Conservation (phyloP, 1,140 invertebrate genomes). For the Macrobrachium nipponense region DNA sequence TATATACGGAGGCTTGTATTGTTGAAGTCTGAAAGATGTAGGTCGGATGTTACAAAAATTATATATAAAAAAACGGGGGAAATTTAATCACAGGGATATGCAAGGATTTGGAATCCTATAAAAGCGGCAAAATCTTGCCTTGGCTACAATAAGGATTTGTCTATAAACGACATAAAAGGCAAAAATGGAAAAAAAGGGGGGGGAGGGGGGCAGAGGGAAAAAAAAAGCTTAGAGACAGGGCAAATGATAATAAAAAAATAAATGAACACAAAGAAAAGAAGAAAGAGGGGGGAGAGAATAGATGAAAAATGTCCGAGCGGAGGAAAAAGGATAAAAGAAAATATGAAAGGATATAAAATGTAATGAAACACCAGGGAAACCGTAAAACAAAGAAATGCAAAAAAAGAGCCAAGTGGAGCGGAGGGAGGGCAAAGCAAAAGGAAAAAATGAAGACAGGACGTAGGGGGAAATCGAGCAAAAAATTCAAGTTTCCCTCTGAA, state of each 20-base stretch:
- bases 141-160: no score
- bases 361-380: neutral
- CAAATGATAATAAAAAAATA: slow-evolving; percentile 10
- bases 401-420: slow-evolving; percentile 12
- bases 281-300: neutral
- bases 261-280: neutral
- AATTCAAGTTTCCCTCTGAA: neutral
- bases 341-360: neutral
- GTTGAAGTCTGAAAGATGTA: no score
- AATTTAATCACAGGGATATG: no score
- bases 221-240: neutral
- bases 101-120: no score
- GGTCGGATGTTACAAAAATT: no score
- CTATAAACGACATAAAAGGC: no score
- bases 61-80: no score
- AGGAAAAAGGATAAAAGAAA: slow-evolving; percentile 15
- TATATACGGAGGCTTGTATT: neutral
- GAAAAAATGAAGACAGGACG: slow-evolving; percentile 11
- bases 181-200: neutral
- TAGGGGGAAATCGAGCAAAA: slow-evolving; percentile 3
- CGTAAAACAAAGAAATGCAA: neutral
- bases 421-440: slow-evolving; percentile 28
- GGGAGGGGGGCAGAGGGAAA: neutral
- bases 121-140: no score
- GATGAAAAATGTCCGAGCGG: neutral